Evolutionary conservation across 1,140 invertebrate genomes (phyloP).

Genomic region (Teleogryllus occipitalis): DNA sequence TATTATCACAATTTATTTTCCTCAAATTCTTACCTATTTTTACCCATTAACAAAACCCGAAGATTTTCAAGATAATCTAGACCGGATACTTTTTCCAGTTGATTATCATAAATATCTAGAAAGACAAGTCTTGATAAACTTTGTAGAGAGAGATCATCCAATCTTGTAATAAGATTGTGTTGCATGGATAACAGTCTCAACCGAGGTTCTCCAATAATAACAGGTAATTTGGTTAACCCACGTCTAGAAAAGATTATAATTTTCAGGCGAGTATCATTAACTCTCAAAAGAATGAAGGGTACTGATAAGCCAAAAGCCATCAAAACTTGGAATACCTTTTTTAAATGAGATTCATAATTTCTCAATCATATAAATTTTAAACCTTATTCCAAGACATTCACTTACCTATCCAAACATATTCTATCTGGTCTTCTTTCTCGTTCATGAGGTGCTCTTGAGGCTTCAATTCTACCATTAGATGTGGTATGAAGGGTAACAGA

Average conservation of each 20-base stretch:
- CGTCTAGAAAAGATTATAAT: slow-evolving; percentile 38
- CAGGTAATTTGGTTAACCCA: slow-evolving; percentile 65
- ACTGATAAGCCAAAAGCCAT: background rate
- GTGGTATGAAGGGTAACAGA: slow-evolving; percentile 26
- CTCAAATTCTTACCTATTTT: slow-evolving; percentile 55
- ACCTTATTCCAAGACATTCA: background rate
- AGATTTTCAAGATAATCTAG: slow-evolving; percentile 66
- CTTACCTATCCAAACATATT: slow-evolving; percentile 61
- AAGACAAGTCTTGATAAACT: slow-evolving; percentile 57
- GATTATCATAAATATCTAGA: slow-evolving; percentile 89
- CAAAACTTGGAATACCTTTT: background rate
- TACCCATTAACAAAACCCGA: slow-evolving; percentile 78
- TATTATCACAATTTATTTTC: slow-evolving; percentile 26
- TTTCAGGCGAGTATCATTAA: background rate
- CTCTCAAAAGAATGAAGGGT: background rate
- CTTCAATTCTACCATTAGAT: slow-evolving; percentile 47
- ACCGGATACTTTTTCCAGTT: slow-evolving; percentile 74
- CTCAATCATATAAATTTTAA: background rate
- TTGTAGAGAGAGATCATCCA: slow-evolving; percentile 49
- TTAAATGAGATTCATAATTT: background rate
- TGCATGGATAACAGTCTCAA: slow-evolving; percentile 78
- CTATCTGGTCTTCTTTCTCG: slow-evolving; percentile 66
- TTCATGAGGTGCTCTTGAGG: slow-evolving; percentile 54
- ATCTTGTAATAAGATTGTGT: slow-evolving; percentile 76
- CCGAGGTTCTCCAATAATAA: slow-evolving; percentile 67